Conservation (phyloP, 2,888 invertebrate genomes). For the Plutella xylostella region DNA sequence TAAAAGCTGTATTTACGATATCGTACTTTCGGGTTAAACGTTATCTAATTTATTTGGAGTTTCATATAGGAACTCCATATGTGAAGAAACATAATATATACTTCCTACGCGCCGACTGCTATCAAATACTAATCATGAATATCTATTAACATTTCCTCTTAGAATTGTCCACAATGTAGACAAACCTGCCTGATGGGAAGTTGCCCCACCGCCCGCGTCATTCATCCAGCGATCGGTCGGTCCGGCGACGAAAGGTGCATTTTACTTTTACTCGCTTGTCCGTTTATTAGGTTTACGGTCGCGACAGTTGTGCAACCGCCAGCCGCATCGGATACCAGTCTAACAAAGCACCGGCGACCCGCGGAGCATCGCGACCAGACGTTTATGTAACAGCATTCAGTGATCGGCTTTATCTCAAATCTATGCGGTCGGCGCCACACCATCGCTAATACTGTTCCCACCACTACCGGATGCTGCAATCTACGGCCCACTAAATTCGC, state of each 20-base stretch:
- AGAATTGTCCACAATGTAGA: no score
- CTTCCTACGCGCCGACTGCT: no score
- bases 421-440: not conserved
- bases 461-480: no score
- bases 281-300: constrained; percentile 27
- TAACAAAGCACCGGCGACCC: not conserved
- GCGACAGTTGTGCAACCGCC: constrained; percentile 23
- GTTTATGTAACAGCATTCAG: not conserved
- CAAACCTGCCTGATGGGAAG: not conserved
- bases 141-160: no score
- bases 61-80: no score
- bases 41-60: no score
- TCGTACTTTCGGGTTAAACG: no score
- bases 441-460: no score
- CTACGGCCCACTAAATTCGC: no score
- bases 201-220: not conserved
- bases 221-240: not conserved
- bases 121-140: no score
- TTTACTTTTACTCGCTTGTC: constrained; percentile 31
- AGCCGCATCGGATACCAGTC: not conserved
- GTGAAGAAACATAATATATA: no score
- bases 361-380: not conserved
- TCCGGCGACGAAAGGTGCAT: not conserved
- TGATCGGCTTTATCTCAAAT: not conserved
- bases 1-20: no score